Evolutionary conservation across 2,888 invertebrate genomes (phyloP).

Genomic region (Eremobia ochroleuca): DNA sequence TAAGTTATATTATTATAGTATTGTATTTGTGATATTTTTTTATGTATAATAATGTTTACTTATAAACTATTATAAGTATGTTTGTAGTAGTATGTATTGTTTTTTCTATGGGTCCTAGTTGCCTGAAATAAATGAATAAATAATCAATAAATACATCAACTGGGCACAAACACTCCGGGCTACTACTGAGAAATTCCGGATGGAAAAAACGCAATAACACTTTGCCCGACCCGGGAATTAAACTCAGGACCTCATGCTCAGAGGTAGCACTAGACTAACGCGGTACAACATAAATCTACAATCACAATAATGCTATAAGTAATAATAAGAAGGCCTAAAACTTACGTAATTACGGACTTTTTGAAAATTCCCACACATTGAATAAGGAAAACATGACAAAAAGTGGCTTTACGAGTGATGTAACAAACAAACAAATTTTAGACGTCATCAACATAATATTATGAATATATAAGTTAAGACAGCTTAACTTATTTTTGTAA

Average conservation of each 20-base stretch:
- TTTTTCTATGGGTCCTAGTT: no score
- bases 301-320: not conserved
- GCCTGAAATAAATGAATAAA: no score
- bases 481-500: no score
- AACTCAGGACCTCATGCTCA: not conserved
- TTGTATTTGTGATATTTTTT: no score
- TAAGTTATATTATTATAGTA: no score
- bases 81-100: no score
- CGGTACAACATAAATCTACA: not conserved
- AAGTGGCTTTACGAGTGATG: not conserved
- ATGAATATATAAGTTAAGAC: no score
- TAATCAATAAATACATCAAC: no score
- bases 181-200: not conserved
- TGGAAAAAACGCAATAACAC: not conserved
- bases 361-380: not conserved
- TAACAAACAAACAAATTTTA: constrained; percentile 3
- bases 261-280: not conserved
- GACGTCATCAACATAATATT: not conserved
- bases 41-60: no score
- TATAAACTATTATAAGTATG: no score
- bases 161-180: no score
- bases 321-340: not conserved
- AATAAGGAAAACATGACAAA: not conserved
- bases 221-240: no score
- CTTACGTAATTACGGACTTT: not conserved